Conservation (phyloP, 1,140 invertebrate genomes). For the Drosophila tani region DNA sequence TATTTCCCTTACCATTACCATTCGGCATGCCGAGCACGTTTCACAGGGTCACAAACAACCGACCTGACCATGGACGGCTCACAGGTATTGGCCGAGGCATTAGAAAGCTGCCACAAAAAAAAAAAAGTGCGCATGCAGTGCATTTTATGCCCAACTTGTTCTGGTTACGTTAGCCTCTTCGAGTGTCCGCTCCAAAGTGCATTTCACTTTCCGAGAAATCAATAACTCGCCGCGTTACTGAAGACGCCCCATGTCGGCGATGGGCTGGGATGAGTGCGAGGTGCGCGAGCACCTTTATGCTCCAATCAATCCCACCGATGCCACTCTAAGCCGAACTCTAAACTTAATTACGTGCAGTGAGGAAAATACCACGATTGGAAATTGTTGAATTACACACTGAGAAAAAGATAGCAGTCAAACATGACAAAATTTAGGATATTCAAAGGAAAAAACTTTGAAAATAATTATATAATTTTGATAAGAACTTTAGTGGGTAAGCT, state of each 20-base stretch:
- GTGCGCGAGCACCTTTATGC: constrained; percentile 35
- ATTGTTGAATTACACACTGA: constrained; percentile 30
- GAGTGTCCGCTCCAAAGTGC: constrained; percentile 48
- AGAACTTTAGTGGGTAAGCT: not conserved
- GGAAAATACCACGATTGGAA: not conserved
- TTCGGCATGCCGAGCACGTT: constrained; percentile 74
- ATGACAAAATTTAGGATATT: not conserved
- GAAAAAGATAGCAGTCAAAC: not conserved
- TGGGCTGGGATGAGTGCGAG: not conserved
- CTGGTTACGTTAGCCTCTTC: constrained; percentile 58
- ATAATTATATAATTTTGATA: not conserved
- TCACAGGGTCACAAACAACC: constrained; percentile 70
- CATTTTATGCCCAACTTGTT: constrained; percentile 67
- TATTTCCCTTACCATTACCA: constrained; percentile 34
- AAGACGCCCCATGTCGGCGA: constrained; percentile 18
- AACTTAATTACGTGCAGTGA: constrained; percentile 57
- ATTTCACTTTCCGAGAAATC: constrained; percentile 79
- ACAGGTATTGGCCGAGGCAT: constrained; percentile 29
- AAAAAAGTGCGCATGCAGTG: constrained; percentile 33
- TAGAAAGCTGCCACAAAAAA: constrained; percentile 64
- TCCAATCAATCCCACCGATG: constrained; percentile 43
- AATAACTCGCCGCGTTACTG: constrained; percentile 57
- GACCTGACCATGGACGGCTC: constrained; percentile 27
- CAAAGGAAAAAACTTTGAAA: not conserved
- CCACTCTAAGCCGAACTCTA: constrained; percentile 33